These are phyloP conservation scores for Rallus crepitans DNA, from an alignment of 2,797 vertebrate genomes.

Conservation along the genomic window DNA sequence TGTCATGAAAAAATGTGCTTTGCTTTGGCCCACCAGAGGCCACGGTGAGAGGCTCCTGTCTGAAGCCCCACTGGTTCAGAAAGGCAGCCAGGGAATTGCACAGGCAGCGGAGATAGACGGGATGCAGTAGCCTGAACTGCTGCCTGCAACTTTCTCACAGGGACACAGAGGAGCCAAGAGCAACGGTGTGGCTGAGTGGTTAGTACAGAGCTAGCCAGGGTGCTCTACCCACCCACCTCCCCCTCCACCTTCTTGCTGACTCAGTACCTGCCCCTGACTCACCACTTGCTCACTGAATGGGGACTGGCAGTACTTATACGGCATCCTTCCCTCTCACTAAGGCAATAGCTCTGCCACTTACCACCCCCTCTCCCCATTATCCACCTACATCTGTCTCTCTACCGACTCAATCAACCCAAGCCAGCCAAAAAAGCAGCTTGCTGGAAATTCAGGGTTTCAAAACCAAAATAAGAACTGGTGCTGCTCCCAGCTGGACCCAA, in stretches of 20 bases:
- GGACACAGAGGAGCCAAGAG: background rate
- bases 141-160: background rate
- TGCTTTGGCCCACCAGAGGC: background rate
- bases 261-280: constrained; percentile 67
- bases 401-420: constrained; percentile 43
- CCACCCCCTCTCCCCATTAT: constrained; percentile 61
- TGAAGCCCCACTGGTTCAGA: background rate
- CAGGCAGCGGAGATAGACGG: fast-evolving
- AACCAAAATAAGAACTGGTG: constrained; percentile 36
- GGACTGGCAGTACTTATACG: constrained; percentile 57
- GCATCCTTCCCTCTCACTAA: constrained; percentile 40
- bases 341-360: constrained; percentile 64
- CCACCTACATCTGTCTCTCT: constrained; percentile 69
- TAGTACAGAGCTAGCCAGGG: background rate
- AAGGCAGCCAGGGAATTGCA: background rate
- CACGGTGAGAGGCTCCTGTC: background rate
- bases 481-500: background rate
- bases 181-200: background rate
- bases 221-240: constrained; percentile 27
- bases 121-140: background rate
- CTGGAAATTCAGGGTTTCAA: background rate
- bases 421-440: constrained; percentile 50
- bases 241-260: constrained; percentile 62
- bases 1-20: background rate
- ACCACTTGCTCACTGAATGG: constrained; percentile 62